Percentiles rank a stretch among this genome's conserved stretches.
Evolutionary conservation across 1,140 invertebrate species (phyloP).

Genomic region (Armadillidium nasatum): DNA sequence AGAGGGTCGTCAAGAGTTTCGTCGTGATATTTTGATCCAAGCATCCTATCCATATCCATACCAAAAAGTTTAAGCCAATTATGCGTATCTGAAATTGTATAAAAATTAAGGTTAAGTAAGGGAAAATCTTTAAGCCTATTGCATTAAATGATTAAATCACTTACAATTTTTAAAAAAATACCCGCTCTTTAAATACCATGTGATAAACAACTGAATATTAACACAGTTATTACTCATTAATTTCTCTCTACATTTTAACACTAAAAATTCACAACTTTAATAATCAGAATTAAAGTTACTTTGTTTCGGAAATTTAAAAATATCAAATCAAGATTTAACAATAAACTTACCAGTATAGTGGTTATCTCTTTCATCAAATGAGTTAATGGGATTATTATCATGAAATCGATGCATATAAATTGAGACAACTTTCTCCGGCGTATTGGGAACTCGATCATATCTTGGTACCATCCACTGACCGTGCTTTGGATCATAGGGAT

Average conservation of each 20-base stretch:
- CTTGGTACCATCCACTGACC: slow-evolving; percentile 92
- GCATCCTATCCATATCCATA: slow-evolving; percentile 77
- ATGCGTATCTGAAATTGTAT: slow-evolving; percentile 59
- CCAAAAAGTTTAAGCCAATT: slow-evolving; percentile 84
- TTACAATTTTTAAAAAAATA: neutral
- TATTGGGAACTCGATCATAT: slow-evolving; percentile 77
- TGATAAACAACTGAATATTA: too few relatives aligned
- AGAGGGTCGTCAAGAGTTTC: slow-evolving; percentile 42
- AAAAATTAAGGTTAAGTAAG: neutral
- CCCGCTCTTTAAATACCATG: neutral
- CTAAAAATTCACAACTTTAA: too few relatives aligned
- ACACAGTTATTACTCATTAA: too few relatives aligned
- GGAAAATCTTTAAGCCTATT: neutral
- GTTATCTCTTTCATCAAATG: slow-evolving; percentile 19
- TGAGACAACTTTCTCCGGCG: slow-evolving; percentile 74
- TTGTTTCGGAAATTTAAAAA: neutral
- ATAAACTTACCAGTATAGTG: slow-evolving; percentile 40
- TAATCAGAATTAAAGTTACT: too few relatives aligned
- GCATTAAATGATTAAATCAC: neutral
- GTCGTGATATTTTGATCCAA: slow-evolving; percentile 68
- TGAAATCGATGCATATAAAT: slow-evolving; percentile 87
- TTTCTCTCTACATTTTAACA: too few relatives aligned
- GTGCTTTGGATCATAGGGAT: slow-evolving; percentile 85
- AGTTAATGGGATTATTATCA: slow-evolving; percentile 87
- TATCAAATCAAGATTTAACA: neutral